Conservation (phyloP, 2,797 vertebrate genomes). For the Sparidentex hasta region DNA sequence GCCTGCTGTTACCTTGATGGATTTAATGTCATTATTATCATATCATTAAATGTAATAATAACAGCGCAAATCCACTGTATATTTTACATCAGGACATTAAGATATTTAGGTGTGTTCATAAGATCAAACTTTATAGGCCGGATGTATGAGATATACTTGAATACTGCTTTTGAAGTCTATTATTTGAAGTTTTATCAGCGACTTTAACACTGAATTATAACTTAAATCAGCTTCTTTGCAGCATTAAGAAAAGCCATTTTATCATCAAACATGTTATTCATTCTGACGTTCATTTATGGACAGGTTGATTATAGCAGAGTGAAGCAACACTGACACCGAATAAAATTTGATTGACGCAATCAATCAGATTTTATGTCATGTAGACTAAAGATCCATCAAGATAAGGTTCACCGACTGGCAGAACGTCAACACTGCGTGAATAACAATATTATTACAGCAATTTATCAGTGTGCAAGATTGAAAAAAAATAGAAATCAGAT, state of each 20-base stretch:
- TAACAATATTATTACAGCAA: no score
- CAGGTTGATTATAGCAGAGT: not conserved
- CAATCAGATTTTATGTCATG: not conserved
- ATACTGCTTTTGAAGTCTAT: not conserved
- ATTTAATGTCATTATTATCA: not conserved
- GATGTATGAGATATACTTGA: not conserved
- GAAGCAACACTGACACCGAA: not conserved
- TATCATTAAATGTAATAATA: no score
- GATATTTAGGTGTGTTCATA: not conserved
- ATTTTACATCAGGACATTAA: not conserved
- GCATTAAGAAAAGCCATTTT: not conserved
- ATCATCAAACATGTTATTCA: not conserved
- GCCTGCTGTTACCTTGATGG: not conserved
- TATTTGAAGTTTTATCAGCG: not conserved
- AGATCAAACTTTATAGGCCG: not conserved
- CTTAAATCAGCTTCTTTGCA: not conserved
- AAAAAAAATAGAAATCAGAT: not conserved
- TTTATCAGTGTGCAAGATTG: not conserved
- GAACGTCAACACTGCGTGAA: not conserved
- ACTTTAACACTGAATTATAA: not conserved
- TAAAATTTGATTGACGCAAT: not conserved
- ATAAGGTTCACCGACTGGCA: not conserved
- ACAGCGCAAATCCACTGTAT: not conserved
- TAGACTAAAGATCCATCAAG: not conserved
- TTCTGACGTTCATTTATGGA: not conserved